These are phyloP conservation scores for Mythimna pallens DNA, from an alignment of 2,888 invertebrate species.

Conservation along the genomic window DNA sequence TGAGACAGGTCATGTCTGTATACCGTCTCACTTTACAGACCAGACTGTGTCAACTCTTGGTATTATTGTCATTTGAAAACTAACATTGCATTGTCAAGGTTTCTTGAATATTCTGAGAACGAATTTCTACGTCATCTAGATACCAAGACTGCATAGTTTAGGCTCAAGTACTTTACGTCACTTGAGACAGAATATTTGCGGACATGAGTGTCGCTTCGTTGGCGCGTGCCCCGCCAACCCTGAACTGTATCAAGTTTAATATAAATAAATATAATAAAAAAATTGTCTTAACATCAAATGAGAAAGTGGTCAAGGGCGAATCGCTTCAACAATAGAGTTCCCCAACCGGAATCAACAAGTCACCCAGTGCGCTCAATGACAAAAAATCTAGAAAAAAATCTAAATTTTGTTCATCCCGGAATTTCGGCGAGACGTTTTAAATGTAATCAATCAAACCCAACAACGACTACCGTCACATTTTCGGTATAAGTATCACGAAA, in stretches of 20 bases:
- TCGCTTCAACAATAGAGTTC: slow-evolving; percentile 14
- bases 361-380: slow-evolving; percentile 28
- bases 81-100: slow-evolving; percentile 19
- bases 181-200: slow-evolving; percentile 11
- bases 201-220: slow-evolving; percentile 16
- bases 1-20: not conserved
- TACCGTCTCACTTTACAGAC: not conserved
- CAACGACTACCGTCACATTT: slow-evolving; percentile 76
- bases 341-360: slow-evolving; percentile 33
- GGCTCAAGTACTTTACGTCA: not conserved
- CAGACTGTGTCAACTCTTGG: not conserved
- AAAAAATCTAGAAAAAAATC: slow-evolving; percentile 36
- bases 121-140: not conserved
- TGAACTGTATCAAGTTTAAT: slow-evolving; percentile 37
- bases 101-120: slow-evolving; percentile 13
- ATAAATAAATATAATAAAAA: slow-evolving; percentile 29
- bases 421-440: slow-evolving; percentile 38
- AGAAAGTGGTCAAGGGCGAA: slow-evolving; percentile 50
- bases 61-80: slow-evolving; percentile 7
- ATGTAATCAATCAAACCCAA: slow-evolving; percentile 48
- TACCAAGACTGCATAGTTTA: slow-evolving; percentile 1
- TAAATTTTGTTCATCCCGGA: slow-evolving; percentile 19
- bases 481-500: slow-evolving; percentile 78
- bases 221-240: slow-evolving; percentile 33
- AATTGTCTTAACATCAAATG: slow-evolving; percentile 17